Conservation (phyloP, 1,140 invertebrate species). For the Drosophila triauraria region DNA sequence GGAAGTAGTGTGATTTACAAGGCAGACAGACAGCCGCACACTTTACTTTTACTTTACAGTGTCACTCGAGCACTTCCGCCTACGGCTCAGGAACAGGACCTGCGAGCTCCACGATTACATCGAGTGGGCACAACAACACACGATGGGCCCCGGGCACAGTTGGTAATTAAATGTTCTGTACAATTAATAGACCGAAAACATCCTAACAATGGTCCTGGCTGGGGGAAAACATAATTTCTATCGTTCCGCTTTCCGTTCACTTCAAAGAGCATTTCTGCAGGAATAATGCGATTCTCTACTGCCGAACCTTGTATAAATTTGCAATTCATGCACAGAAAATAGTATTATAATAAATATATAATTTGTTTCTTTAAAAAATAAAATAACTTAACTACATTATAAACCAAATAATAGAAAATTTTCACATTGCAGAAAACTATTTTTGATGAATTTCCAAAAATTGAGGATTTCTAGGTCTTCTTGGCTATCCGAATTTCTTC, state of each 20-base stretch:
- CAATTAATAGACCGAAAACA: conserved; percentile 43
- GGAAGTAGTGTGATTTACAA: conserved; percentile 81
- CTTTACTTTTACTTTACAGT: conserved; percentile 45
- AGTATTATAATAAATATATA: background rate
- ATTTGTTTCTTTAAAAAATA: background rate
- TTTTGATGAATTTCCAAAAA: too few species aligned
- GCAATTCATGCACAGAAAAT: background rate
- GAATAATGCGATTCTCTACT: conserved; percentile 15
- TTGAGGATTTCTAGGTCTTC: too few species aligned
- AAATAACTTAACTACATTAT: too few species aligned
- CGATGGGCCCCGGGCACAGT: conserved; percentile 25
- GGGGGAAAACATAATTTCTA: conserved; percentile 26
- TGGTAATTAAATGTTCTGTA: conserved; percentile 45
- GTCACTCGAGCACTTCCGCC: conserved; percentile 48
- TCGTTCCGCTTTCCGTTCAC: conserved; percentile 3
- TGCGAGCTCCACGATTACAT: conserved; percentile 11
- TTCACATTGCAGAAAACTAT: too few species aligned
- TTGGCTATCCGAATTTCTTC: too few species aligned
- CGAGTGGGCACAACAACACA: conserved; percentile 4
- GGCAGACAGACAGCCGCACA: conserved; percentile 32
- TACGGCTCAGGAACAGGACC: conserved; percentile 12
- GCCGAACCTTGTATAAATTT: conserved; percentile 13
- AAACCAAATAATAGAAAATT: too few species aligned
- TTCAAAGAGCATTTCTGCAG: conserved; percentile 18
- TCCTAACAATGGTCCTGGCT: conserved; percentile 2